These are phyloP conservation scores for Parascotia fuliginaria DNA, from an alignment of 2,888 invertebrate genomes.

Conservation along the genomic window DNA sequence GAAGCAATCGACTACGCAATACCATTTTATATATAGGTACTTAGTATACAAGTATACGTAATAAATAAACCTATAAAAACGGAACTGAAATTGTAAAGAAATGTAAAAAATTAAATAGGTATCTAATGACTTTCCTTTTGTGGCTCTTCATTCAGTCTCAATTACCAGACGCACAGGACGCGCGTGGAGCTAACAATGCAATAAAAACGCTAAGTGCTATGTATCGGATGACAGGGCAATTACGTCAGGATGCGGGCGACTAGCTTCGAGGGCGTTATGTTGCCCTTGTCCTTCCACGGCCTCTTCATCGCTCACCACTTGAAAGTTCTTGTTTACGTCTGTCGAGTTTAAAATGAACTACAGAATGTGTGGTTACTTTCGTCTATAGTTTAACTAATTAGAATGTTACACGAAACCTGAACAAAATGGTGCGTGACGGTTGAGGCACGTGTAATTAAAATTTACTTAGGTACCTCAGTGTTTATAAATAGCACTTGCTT, in stretches of 20 bases:
- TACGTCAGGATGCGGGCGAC: constrained; percentile 55
- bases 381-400: constrained; percentile 20
- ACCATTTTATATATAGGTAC: too few relatives aligned
- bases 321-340: constrained; percentile 31
- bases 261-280: constrained; percentile 30
- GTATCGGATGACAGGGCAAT: constrained; percentile 42
- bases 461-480: background rate
- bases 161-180: constrained; percentile 29
- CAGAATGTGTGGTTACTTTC: constrained; percentile 26
- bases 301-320: constrained; percentile 37
- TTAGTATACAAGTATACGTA: background rate
- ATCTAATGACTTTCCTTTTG: constrained; percentile 1
- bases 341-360: constrained; percentile 18
- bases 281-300: constrained; percentile 34
- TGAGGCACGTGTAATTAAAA: background rate
- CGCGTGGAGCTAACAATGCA: constrained; percentile 37
- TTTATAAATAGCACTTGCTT: background rate
- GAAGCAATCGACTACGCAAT: too few relatives aligned
- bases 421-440: background rate
- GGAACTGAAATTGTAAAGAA: background rate
- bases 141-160: constrained; percentile 27
- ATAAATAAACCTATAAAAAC: constrained; percentile 7
- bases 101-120: too few relatives aligned
- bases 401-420: background rate
- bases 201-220: constrained; percentile 35